phyloP scores from a whole-genome alignment of 2,797 vertebrate species.

The Astyanax mexicanus region DNA sequence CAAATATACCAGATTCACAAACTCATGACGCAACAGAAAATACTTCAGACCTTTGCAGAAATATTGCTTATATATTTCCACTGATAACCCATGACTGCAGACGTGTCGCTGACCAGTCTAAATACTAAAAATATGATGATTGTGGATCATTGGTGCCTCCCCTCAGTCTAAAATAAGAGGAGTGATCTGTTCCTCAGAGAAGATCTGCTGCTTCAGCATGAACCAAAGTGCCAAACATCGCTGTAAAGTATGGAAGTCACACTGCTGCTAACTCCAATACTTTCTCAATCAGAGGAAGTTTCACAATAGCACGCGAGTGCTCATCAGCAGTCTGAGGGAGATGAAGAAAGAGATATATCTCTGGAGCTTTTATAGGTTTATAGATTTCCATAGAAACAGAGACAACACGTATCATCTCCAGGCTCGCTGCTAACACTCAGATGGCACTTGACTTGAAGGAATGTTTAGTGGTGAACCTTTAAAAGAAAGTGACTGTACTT shows the following conservation, averaged over 20 bases:
- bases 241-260: conserved; percentile 38
- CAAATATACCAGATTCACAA: not conserved
- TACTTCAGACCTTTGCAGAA: not conserved
- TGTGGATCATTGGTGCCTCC: conserved; percentile 40
- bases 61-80: not conserved
- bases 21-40: not conserved
- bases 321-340: conserved; percentile 27
- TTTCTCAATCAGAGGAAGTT: conserved; percentile 60
- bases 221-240: conserved; percentile 23
- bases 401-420: not conserved
- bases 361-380: not conserved
- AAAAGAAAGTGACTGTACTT: not conserved
- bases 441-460: not conserved
- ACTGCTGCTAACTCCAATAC: conserved; percentile 36
- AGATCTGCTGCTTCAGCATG: conserved; percentile 41
- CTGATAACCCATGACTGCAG: conserved; percentile 5
- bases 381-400: not conserved
- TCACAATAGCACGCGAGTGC: conserved; percentile 45
- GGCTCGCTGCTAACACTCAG: not conserved
- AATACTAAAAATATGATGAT: conserved; percentile 15
- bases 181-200: conserved; percentile 1
- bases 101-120: conserved; percentile 15
- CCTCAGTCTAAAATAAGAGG: not conserved
- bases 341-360: not conserved
- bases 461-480: not conserved